A percentile compares a stretch with the other conserved stretches of the same genome.
phyloP scores from a whole-genome alignment of 2,797 vertebrate genomes.

The Takifugu rubripes region DNA sequence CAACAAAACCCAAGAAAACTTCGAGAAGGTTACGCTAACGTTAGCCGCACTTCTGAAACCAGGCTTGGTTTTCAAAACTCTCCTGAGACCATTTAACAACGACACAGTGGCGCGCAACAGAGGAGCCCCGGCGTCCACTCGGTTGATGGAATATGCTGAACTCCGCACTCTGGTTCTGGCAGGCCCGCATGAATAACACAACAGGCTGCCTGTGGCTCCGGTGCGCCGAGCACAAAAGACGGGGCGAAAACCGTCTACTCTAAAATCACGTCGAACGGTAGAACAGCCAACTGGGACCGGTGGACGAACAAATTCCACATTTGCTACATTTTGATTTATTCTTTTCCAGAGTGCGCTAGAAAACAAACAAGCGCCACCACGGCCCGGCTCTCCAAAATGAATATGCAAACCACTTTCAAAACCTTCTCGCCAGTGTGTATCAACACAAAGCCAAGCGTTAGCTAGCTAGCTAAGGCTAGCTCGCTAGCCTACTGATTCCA shows the following conservation, averaged over 20 bases:
- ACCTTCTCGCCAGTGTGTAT: constrained; percentile 54
- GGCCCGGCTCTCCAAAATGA: constrained; percentile 67
- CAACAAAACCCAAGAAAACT: not conserved
- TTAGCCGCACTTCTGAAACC: not conserved
- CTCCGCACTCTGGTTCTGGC: constrained; percentile 61
- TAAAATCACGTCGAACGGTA: constrained; percentile 51
- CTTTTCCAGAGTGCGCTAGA: not conserved
- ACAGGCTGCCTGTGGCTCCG: constrained; percentile 63
- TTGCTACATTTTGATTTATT: not conserved
- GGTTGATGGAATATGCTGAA: constrained; percentile 67
- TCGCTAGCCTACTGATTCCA: constrained; percentile 59
- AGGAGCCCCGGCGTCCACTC: constrained; percentile 12
- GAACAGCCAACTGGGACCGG: constrained; percentile 23
- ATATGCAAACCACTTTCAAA: constrained; percentile 79
- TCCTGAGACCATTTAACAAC: too few relatives aligned
- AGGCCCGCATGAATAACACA: constrained; percentile 83
- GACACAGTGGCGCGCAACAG: too few relatives aligned
- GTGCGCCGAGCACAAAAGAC: constrained; percentile 75
- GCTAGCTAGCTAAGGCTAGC: constrained; percentile 68
- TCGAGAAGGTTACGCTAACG: constrained; percentile 11
- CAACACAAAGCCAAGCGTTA: constrained; percentile 79
- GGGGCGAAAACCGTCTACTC: constrained; percentile 49
- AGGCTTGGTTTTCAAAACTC: not conserved
- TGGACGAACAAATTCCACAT: not conserved
- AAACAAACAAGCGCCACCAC: constrained; percentile 38